Conservation (phyloP, 2,797 vertebrate species). For the Pseudopleuronectes americanus region DNA sequence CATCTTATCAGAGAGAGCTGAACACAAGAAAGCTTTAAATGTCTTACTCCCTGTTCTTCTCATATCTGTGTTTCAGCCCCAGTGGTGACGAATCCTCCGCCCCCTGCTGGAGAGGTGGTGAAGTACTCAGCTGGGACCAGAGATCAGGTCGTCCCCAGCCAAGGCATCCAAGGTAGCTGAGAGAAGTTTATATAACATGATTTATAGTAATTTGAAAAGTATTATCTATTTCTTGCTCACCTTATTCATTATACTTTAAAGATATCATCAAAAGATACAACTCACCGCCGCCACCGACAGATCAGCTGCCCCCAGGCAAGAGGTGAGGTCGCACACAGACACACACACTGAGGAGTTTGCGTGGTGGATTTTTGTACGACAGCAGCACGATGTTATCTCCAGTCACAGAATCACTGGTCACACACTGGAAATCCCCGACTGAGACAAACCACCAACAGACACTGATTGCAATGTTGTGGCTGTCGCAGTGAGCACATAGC, state of each 20-base stretch:
- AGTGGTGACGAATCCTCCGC: conserved; percentile 65
- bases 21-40: not conserved
- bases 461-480: not conserved
- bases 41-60: not conserved
- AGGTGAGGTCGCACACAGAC: conserved; percentile 63
- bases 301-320: conserved; percentile 62
- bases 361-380: conserved; percentile 11
- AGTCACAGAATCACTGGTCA: conserved; percentile 9
- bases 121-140: conserved; percentile 83
- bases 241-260: conserved; percentile 22
- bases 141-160: conserved; percentile 88
- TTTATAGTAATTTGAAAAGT: too few species aligned
- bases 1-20: not conserved
- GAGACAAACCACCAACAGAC: conserved; percentile 22
- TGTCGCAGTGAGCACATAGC: conserved; percentile 21
- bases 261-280: conserved; percentile 94
- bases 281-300: conserved; percentile 75
- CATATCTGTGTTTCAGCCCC: conserved; percentile 66
- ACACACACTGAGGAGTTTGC: not conserved
- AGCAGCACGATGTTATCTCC: conserved; percentile 28
- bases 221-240: too few species aligned
- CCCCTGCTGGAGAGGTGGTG: conserved; percentile 85
- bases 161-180: conserved; percentile 86
- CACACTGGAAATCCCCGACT: conserved; percentile 10
- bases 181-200: not conserved